These are phyloP conservation scores for Orchestes rusci DNA, from an alignment of 2,888 invertebrate species.

Conservation along the genomic window DNA sequence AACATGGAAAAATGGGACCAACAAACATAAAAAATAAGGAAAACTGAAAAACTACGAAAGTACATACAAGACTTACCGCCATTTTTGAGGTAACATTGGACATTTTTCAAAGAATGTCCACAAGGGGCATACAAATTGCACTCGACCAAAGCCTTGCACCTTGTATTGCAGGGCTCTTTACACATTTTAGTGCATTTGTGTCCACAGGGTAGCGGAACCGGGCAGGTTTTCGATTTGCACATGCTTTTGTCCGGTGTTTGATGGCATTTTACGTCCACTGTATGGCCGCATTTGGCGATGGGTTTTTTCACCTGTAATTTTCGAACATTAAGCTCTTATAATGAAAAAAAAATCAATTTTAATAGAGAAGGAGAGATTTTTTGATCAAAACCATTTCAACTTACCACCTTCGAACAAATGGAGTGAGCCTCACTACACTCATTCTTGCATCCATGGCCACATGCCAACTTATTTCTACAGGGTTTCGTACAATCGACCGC, in stretches of 20 bases:
- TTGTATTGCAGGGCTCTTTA: slow-evolving; percentile 36
- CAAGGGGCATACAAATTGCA: slow-evolving; percentile 41
- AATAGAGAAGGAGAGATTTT: too few relatives aligned
- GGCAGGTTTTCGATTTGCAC: slow-evolving; percentile 40
- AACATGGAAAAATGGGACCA: too few relatives aligned
- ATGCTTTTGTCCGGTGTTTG: neutral
- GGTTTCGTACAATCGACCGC: slow-evolving; percentile 43
- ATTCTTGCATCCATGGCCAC: slow-evolving; percentile 49
- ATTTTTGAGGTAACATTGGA: slow-evolving; percentile 23
- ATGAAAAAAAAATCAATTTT: too few relatives aligned
- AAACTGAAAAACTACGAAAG: too few relatives aligned
- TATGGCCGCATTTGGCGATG: neutral
- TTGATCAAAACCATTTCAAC: slow-evolving; percentile 20
- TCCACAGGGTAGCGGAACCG: slow-evolving; percentile 45
- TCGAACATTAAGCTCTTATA: too few relatives aligned
- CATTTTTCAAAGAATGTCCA: slow-evolving; percentile 42
- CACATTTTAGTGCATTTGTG: slow-evolving; percentile 47
- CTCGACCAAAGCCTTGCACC: slow-evolving; percentile 39
- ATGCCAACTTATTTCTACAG: slow-evolving; percentile 45
- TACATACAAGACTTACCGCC: slow-evolving; percentile 8
- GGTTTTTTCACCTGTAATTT: too few relatives aligned
- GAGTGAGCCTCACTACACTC: slow-evolving; percentile 37
- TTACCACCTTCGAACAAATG: neutral
- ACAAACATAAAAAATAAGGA: too few relatives aligned
- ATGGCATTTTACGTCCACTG: neutral